Base-by-base conservation (phyloP, 2,797 vertebrate species). In the Amblyraja radiata region DNA sequence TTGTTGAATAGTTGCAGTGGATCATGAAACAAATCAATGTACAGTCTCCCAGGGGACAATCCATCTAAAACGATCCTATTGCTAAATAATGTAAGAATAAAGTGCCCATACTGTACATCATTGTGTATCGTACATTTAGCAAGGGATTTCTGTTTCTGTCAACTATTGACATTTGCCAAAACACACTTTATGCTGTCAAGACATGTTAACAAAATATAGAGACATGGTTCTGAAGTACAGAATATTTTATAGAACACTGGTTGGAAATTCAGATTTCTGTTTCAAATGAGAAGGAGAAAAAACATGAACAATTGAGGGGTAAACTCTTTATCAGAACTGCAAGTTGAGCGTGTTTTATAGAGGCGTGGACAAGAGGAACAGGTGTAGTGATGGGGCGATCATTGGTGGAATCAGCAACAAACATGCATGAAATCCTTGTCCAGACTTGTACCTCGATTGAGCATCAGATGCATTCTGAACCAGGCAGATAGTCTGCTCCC, bases 1-100 rank as follows among this genome's bases (percentile, higher is more conserved):
- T 86, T 88, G n/a, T n/a, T 61, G 81, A 83, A 25, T 83, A 65
- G 14, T 68, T 88, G 65, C n/a, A 68, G n/a, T 88, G 61, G 32
- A 88, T 68, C 63, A 88, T 16, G 68, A 86, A 65, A 32, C 10
- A n/a, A 65, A 32, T n/a, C 9, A 23, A 23, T 25, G 21, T 83
- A 11, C 25, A 2, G 14, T 54, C 46, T 54, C 46, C 46, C 54
- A 84, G 2, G 11, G 11, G 23, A n/a, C 23, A 84, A 14, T n/a
- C 13, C 8, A n/a, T 11, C 25, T 14, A 63, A 36, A 79, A 79
- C 39, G 0, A 39, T 79, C 5, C 78, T 18, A 8, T 79, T 18
- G 36, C 78, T 39, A 79, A 79, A 18, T 79, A 39, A 16, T 13
- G 78, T 79, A 39, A 39, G 36, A 79, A 32, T 32, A 32, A 32